These are phyloP conservation scores for Oedothorax gibbosus DNA, from an alignment of 1,140 invertebrate species.

Conservation along the genomic window DNA sequence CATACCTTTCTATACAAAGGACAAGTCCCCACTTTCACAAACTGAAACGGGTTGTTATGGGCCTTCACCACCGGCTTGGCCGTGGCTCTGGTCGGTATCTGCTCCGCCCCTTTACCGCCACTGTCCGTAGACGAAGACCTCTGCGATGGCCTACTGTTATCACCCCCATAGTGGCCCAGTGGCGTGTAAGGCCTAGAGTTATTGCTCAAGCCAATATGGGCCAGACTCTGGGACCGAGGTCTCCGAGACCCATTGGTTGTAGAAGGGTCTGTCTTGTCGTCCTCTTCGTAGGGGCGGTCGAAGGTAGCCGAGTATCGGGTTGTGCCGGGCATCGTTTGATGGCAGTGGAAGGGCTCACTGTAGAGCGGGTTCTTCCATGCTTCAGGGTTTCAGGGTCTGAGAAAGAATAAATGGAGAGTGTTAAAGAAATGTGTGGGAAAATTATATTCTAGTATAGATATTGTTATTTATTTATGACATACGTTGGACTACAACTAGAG, in stretches of 20 bases:
- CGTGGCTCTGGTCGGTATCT: slow-evolving; percentile 45
- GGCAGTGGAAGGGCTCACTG: neutral
- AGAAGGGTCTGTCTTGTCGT: neutral
- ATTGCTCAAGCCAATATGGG: neutral
- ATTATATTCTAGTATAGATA: no score
- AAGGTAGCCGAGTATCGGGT: slow-evolving; percentile 59
- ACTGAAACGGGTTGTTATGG: slow-evolving; percentile 63
- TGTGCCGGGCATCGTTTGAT: slow-evolving; percentile 49
- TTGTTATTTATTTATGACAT: no score
- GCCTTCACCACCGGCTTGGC: slow-evolving; percentile 48
- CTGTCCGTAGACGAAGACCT: slow-evolving; percentile 11
- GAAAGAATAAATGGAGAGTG: neutral
- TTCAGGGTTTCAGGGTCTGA: neutral
- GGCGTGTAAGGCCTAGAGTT: slow-evolving; percentile 20
- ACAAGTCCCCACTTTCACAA: slow-evolving; percentile 64
- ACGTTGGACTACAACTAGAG: no score
- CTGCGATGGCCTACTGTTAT: neutral
- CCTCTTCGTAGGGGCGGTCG: slow-evolving; percentile 54
- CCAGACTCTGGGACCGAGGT: slow-evolving; percentile 41
- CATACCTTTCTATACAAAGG: slow-evolving; percentile 63
- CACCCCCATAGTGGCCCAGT: neutral
- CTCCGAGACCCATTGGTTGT: neutral
- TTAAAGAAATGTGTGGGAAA: no score
- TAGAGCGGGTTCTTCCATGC: slow-evolving; percentile 18
- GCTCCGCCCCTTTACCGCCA: slow-evolving; percentile 1